A percentile compares a stretch with the other conserved stretches of the same genome.
Conservation (phyloP, 1,140 invertebrate genomes). For the Aradophagus sp. region DNA sequence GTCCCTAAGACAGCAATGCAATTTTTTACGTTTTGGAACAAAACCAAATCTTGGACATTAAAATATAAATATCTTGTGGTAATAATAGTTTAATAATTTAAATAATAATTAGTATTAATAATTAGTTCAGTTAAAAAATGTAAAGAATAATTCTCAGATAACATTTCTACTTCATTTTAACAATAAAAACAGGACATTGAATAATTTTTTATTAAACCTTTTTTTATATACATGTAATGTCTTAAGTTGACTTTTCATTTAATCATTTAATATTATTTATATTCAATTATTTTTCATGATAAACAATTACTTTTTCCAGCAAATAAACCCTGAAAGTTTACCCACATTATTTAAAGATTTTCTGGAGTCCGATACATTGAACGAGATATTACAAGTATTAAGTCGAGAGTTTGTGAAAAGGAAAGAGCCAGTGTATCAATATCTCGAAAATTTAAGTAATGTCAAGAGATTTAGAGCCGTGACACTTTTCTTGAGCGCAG, state of each 20-base stretch:
- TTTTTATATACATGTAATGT: no score
- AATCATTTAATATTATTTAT: no score
- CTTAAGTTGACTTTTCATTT: no score
- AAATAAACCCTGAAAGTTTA: slow-evolving; percentile 74
- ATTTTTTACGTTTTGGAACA: slow-evolving; percentile 77
- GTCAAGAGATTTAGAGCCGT: slow-evolving; percentile 73
- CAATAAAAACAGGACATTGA: no score
- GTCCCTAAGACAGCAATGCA: slow-evolving; percentile 77
- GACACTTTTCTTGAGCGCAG: slow-evolving; percentile 69
- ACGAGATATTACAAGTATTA: slow-evolving; percentile 75
- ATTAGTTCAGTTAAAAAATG: no score
- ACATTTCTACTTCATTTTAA: no score
- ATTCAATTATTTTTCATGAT: no score
- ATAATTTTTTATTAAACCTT: no score
- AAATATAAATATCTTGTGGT: slow-evolving; percentile 73
- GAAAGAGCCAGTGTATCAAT: slow-evolving; percentile 62
- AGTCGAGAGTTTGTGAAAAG: slow-evolving; percentile 66
- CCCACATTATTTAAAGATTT: slow-evolving; percentile 78
- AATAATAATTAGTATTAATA: background rate
- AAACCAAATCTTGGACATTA: slow-evolving; percentile 61
- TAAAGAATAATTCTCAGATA: no score
- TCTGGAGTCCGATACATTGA: slow-evolving; percentile 77
- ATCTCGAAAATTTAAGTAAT: slow-evolving; percentile 65
- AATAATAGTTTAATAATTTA: slow-evolving; percentile 19
- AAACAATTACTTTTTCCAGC: no score